phyloP scores from a whole-genome alignment of 2,797 vertebrate genomes.

The Xenopus petersii region DNA sequence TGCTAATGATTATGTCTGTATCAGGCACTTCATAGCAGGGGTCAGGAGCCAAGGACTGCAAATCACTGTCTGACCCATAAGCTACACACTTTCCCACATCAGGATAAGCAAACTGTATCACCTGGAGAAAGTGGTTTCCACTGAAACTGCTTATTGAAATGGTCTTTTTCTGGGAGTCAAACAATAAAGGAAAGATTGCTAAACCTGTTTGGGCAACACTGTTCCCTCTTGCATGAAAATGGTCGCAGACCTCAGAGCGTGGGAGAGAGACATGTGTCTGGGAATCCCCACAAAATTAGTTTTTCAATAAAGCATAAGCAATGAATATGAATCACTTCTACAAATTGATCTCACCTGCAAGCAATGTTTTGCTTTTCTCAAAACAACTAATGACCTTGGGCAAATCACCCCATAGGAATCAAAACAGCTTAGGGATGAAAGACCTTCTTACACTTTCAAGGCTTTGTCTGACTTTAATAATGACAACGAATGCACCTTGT shows the following conservation, averaged over 20 bases:
- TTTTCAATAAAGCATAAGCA: background rate
- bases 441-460: constrained; percentile 2
- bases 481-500: background rate
- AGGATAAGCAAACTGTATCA: background rate
- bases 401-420: constrained; percentile 9
- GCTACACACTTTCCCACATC: background rate
- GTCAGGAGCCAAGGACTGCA: constrained; percentile 10
- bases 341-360: constrained; percentile 20
- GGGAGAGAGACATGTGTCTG: constrained; percentile 23
- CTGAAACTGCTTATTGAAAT: constrained; percentile 10
- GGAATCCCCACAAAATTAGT: background rate
- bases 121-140: constrained; percentile 33
- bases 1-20: background rate
- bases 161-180: background rate
- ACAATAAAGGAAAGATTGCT: constrained; percentile 1
- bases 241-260: background rate
- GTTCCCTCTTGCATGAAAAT: constrained; percentile 23
- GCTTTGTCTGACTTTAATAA: constrained; percentile 4
- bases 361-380: background rate
- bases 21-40: constrained; percentile 6
- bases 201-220: constrained; percentile 33
- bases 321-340: constrained; percentile 24
- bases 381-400: constrained; percentile 12
- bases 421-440: constrained; percentile 16
- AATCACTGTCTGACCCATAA: background rate